These are phyloP conservation scores for Stomorhina lunata DNA, from an alignment of 2,888 invertebrate genomes.

Conservation along the genomic window DNA sequence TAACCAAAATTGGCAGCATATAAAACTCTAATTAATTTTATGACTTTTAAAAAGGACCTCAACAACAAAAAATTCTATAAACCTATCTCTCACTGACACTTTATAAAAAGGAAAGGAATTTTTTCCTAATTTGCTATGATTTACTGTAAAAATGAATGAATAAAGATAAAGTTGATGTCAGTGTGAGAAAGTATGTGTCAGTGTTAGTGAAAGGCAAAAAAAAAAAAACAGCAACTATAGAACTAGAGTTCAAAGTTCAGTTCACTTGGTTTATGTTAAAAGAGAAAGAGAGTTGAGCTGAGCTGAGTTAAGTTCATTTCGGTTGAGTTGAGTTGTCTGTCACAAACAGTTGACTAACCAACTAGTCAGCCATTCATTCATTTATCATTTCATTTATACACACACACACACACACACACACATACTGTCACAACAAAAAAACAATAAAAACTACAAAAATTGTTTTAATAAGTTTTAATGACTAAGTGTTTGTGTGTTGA, in stretches of 20 bases:
- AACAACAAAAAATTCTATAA: not conserved
- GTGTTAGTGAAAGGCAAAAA: not conserved
- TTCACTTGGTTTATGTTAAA: constrained; percentile 1
- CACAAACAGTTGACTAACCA: constrained; percentile 26
- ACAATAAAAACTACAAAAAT: no score
- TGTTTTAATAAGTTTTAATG: not conserved
- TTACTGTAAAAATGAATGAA: not conserved
- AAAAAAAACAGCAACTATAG: not conserved
- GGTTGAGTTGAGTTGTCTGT: constrained; percentile 29
- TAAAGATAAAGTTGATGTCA: not conserved
- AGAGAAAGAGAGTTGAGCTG: no score
- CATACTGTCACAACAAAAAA: no score
- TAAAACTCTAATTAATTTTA: constrained; percentile 56
- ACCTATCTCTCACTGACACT: not conserved
- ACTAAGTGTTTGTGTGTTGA: not conserved
- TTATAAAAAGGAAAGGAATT: not conserved
- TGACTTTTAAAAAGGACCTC: constrained; percentile 37
- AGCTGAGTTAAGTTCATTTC: constrained; percentile 7
- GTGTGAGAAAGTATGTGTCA: not conserved
- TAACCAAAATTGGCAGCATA: constrained; percentile 35
- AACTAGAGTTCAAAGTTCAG: constrained; percentile 27
- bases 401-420: not conserved
- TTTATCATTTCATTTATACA: no score
- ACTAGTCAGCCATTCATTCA: not conserved
- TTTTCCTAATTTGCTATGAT: constrained; percentile 21